Evolutionary conservation across 2,888 invertebrate genomes (phyloP), one percentile per base, ranked within the genome.

Genomic region (Clunio marinus): DNA sequence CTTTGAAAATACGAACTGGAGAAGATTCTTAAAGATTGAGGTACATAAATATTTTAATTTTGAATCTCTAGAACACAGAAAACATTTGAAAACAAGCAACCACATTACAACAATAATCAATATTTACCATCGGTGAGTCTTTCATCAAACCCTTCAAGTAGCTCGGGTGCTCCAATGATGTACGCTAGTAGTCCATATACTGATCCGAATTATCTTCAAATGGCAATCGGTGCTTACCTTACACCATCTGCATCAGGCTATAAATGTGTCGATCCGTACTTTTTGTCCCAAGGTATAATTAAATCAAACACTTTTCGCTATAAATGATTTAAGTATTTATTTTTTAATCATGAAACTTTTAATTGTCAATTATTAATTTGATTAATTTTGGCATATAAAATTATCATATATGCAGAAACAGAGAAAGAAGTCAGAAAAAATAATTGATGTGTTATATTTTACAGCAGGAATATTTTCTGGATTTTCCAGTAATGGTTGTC

Each of bases 261-360:
- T 73, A 88, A 88, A 75, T 83, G 83, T 27, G 86, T 88, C 70
- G 85, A 87, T 71, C 88, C 88, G 0, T 88, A 88, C 75, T 88
- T 88, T 77, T 75, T 88, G 60, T 84, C 87, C 37, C 88, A 88
- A 84, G 87, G 87, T 86, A 80, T 60, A 63, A 63, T 63, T 45
- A 25, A 46, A n/a, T 32, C 10, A 7, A 4, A 32, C 32, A 7
- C 10, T 32, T 32, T 32, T 32, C 10, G 4, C 10, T 32, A 10
- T 32, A 32, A 32, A 32, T 4, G 32, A 32, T n/a, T n/a, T n/a
- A n/a, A n/a, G n/a, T 17, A 45, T 15, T 45, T 17, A 8, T n/a
- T 2, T 45, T 45, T 32, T 32, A 32, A 32, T 32, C 5, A 7
- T 32, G 32, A 32, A 32, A 10, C 10, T 32, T 32, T 4, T 32